Evolutionary conservation across 2,797 vertebrate species (phyloP).

Genomic region (Fistularia tabacaria): DNA sequence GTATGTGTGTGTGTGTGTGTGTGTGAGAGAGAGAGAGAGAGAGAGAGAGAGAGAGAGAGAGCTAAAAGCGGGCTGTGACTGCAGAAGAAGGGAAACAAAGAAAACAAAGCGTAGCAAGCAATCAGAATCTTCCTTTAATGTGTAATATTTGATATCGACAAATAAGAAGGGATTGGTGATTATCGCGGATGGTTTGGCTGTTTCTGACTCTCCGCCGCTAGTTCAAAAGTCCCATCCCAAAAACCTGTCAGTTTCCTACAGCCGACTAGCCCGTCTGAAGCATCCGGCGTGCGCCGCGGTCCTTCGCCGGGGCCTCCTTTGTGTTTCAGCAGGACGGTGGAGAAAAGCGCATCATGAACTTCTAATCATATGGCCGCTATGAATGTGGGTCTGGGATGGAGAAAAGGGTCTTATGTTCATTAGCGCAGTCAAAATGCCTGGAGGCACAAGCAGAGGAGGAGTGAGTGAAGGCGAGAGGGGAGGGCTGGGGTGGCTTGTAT

Average conservation of each 20-base stretch:
- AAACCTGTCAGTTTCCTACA: constrained; percentile 28
- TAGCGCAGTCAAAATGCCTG: constrained; percentile 78
- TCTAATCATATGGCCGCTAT: constrained; percentile 65
- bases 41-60: too few relatives aligned
- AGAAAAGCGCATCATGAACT: constrained; percentile 56
- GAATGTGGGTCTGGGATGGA: constrained; percentile 53
- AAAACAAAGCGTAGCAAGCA: too few relatives aligned
- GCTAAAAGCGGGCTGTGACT: too few relatives aligned
- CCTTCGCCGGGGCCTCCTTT: constrained; percentile 55
- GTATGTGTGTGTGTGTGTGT: too few relatives aligned
- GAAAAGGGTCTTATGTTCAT: constrained; percentile 74
- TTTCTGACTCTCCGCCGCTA: constrained; percentile 4
- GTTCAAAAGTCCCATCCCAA: constrained; percentile 9
- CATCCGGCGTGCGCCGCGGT: constrained; percentile 45
- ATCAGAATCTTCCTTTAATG: too few relatives aligned
- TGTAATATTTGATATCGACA: neutral
- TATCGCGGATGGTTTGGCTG: neutral
- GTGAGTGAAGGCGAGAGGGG: constrained; percentile 48
- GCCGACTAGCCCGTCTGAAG: constrained; percentile 31
- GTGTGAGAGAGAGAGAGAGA: too few relatives aligned
- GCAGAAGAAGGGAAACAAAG: too few relatives aligned
- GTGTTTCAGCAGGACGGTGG: constrained; percentile 45
- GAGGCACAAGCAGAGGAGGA: constrained; percentile 66
- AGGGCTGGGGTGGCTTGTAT: constrained; percentile 66
- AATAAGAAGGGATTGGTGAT: neutral